Evolutionary conservation across 2,797 vertebrate species (phyloP).

Genomic region (Antrozous pallidus): DNA sequence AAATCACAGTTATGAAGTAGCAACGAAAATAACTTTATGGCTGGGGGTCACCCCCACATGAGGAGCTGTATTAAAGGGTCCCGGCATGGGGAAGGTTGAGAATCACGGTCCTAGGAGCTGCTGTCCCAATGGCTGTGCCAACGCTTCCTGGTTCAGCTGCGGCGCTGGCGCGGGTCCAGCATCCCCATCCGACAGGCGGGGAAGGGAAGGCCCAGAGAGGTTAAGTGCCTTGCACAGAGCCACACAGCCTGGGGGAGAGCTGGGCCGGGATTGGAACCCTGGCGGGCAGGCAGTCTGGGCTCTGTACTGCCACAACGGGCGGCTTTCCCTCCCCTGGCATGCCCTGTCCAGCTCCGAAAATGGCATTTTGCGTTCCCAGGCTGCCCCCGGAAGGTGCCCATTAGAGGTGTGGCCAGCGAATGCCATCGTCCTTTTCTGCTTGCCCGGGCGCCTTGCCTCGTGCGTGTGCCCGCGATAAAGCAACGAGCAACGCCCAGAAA

Average conservation of each 20-base stretch:
- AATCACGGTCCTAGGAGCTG: accelerated
- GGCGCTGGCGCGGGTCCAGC: background rate
- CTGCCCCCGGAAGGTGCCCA: background rate
- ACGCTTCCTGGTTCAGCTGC: background rate
- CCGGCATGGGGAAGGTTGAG: too few relatives aligned
- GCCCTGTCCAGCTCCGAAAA: background rate
- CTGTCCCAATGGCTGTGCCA: background rate
- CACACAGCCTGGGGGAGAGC: background rate
- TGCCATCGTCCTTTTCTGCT: background rate
- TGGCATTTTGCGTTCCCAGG: background rate
- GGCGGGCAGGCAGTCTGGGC: background rate
- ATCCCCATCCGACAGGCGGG: background rate
- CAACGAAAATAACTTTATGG: too few relatives aligned
- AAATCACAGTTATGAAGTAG: too few relatives aligned
- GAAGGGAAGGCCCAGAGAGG: background rate
- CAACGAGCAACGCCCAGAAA: background rate
- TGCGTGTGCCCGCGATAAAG: background rate
- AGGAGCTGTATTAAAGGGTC: too few relatives aligned
- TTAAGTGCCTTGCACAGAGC: background rate
- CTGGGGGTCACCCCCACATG: too few relatives aligned
- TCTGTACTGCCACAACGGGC: background rate
- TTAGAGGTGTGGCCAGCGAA: background rate
- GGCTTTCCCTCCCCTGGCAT: background rate
- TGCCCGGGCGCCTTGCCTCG: background rate
- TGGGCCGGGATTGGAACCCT: background rate